Conservation (phyloP, 2,797 vertebrate genomes). For the Lophotriccus pileatus region DNA sequence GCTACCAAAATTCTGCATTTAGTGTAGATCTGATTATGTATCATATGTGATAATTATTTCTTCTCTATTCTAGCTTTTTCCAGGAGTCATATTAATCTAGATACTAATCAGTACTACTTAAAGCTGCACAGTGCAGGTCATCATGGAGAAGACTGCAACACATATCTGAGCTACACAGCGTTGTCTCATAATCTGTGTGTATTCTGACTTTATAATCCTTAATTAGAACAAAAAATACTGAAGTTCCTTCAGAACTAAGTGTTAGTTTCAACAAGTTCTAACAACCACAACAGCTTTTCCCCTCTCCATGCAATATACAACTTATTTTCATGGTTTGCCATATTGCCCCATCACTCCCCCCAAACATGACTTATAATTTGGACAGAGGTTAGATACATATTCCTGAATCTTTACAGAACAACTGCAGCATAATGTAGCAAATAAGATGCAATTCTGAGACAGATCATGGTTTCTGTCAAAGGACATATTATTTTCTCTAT, state of each 20-base stretch:
- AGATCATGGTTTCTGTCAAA: background rate
- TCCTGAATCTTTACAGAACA: background rate
- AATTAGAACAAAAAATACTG: background rate
- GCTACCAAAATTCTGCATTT: background rate
- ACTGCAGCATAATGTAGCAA: background rate
- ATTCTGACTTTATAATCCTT: background rate
- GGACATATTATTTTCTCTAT: background rate
- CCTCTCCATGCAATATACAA: background rate
- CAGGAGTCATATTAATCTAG: background rate
- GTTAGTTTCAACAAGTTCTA: background rate
- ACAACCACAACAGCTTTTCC: background rate
- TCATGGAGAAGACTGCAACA: background rate
- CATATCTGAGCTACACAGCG: accelerated
- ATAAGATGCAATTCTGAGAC: background rate
- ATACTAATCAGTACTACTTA: background rate
- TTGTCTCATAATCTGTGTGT: background rate
- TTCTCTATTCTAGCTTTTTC: background rate
- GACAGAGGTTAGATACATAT: background rate
- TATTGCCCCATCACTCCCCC: background rate
- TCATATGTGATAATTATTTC: background rate
- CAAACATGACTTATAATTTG: background rate
- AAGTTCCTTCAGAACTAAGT: background rate
- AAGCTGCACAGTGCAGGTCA: background rate
- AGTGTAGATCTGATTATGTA: background rate
- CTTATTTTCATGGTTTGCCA: background rate